Evolutionary conservation across 1,140 invertebrate genomes (phyloP).

Genomic region (Pygmarrhopalites habei): DNA sequence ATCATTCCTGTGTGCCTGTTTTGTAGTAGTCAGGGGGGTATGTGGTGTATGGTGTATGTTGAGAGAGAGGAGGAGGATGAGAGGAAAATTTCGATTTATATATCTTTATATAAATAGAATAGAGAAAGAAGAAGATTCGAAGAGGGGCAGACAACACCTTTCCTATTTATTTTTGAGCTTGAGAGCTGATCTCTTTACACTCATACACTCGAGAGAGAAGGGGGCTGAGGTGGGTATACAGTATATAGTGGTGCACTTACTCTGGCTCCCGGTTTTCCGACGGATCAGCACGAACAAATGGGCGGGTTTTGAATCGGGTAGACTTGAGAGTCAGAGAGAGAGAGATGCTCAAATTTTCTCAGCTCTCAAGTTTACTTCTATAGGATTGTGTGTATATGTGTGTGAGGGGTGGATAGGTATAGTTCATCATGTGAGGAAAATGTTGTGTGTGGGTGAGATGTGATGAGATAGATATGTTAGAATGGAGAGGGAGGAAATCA

Average conservation of each 20-base stretch:
- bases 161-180: slow-evolving; percentile 24
- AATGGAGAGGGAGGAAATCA: background rate
- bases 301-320: background rate
- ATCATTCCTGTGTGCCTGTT: background rate
- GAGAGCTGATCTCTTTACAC: background rate
- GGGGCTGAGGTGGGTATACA: too few relatives aligned
- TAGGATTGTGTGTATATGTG: background rate
- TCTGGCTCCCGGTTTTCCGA: background rate
- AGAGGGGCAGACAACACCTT: slow-evolving; percentile 7
- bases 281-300: slow-evolving; percentile 19
- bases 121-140: slow-evolving; percentile 1
- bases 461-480: slow-evolving; percentile 3
- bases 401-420: slow-evolving; percentile 1
- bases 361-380: background rate
- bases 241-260: too few relatives aligned
- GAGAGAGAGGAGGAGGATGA: slow-evolving; percentile 1
- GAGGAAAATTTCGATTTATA: slow-evolving; percentile 3
- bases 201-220: background rate
- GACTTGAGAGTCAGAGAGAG: slow-evolving; percentile 1
- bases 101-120: background rate
- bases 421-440: slow-evolving; percentile 22
- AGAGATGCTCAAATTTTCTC: too few relatives aligned
- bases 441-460: too few relatives aligned
- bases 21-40: background rate
- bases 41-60: too few relatives aligned